phyloP scores from a whole-genome alignment of 2,113 vertebrate species.

The Elaphurus davidianus region DNA sequence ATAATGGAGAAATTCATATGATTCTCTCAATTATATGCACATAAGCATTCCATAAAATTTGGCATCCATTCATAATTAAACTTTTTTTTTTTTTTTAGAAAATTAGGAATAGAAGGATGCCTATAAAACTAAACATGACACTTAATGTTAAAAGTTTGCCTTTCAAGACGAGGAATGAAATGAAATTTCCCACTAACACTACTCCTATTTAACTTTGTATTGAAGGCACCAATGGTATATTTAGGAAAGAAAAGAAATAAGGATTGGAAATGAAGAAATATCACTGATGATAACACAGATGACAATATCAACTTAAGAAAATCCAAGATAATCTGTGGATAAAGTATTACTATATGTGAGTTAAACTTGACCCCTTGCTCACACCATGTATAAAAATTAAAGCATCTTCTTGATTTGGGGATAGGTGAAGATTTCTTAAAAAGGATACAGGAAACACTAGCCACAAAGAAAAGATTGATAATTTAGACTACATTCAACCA shows the following conservation, averaged over 20 bases:
- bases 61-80: background rate
- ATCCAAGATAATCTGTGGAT: background rate
- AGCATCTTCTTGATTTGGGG: background rate
- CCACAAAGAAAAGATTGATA: background rate
- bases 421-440: background rate
- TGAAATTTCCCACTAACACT: background rate
- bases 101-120: background rate
- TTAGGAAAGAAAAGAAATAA: conserved; percentile 13
- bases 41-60: background rate
- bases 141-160: background rate
- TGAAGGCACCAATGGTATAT: background rate
- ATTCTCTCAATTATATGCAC: background rate
- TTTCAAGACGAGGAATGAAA: background rate
- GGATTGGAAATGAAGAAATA: background rate
- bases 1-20: background rate
- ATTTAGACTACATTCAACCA: background rate
- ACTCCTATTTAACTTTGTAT: background rate
- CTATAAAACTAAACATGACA: background rate
- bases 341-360: background rate
- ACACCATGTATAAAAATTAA: background rate
- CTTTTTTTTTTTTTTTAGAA: background rate
- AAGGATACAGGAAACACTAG: background rate
- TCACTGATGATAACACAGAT: background rate
- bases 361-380: background rate
- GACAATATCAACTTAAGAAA: background rate